Percentiles rank a stretch among this genome's conserved stretches.
Evolutionary conservation across 2,113 vertebrate species (phyloP).

Genomic region (Pseudopipra pipra): DNA sequence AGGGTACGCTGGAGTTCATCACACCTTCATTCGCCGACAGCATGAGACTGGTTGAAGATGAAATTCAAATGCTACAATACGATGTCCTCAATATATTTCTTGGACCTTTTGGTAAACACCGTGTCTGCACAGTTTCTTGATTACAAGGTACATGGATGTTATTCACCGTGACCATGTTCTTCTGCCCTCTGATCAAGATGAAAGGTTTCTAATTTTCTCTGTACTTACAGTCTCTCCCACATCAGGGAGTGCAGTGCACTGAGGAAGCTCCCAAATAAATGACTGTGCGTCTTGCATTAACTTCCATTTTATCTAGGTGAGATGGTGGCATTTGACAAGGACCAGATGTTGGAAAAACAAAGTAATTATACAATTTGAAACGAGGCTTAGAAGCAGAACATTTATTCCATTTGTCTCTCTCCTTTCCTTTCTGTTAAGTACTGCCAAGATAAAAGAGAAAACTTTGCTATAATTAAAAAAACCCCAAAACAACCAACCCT

Average conservation of each 20-base stretch:
- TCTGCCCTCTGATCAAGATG: not conserved
- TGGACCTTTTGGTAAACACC: not conserved
- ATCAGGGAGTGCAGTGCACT: not conserved
- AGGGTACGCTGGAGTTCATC: rapidly evolving
- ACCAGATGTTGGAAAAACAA: not conserved
- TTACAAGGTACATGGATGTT: not conserved
- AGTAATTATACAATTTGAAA: not conserved
- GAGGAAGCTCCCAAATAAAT: not conserved
- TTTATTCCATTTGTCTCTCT: not conserved
- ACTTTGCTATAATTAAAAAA: not conserved
- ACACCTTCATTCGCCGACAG: not conserved
- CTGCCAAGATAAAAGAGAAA: not conserved
- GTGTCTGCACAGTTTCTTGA: not conserved
- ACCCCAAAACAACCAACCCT: rapidly evolving
- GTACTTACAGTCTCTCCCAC: not conserved
- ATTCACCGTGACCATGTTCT: not conserved
- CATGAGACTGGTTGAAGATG: not conserved
- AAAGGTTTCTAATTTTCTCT: not conserved
- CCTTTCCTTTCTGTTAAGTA: not conserved
- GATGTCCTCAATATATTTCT: not conserved
- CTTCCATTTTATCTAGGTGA: not conserved
- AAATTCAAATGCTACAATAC: not conserved
- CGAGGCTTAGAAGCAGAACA: not conserved
- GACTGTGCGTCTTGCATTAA: not conserved
- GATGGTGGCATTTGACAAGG: not conserved